Evolutionary conservation across 2,797 vertebrate genomes (phyloP).

Genomic region (Knipowitschia caucasica): DNA sequence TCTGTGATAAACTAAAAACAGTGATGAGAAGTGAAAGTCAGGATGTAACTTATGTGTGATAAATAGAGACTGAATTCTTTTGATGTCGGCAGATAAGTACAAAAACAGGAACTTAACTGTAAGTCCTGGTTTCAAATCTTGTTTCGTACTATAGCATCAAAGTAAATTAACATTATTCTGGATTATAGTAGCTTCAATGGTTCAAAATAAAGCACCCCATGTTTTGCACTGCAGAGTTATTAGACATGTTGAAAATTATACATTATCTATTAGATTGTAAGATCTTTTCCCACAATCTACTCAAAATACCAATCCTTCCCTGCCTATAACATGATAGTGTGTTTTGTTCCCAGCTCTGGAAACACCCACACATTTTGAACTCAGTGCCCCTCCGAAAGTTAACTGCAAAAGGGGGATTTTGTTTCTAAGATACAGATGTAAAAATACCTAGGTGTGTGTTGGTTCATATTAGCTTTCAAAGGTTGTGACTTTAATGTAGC

Average conservation of each 20-base stretch:
- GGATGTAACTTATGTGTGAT: slow-evolving; percentile 37
- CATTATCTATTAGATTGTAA: not conserved
- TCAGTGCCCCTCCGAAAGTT: not conserved
- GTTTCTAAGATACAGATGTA: not conserved
- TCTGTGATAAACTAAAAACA: slow-evolving; percentile 23
- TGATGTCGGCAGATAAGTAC: slow-evolving; percentile 18
- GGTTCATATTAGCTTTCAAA: not conserved
- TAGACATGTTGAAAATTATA: not conserved
- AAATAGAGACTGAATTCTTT: slow-evolving; percentile 31
- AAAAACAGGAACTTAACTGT: slow-evolving; percentile 38
- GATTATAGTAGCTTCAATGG: not conserved
- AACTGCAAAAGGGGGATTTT: not conserved
- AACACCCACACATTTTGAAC: slow-evolving; percentile 10
- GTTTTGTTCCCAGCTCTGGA: slow-evolving; percentile 4
- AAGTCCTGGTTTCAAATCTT: slow-evolving; percentile 26
- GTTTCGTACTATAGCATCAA: slow-evolving; percentile 21
- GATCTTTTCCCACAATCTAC: not conserved
- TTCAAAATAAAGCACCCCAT: not conserved
- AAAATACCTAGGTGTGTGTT: not conserved
- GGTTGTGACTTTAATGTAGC: not conserved
- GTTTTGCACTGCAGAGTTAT: not conserved
- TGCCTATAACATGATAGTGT: slow-evolving; percentile 6
- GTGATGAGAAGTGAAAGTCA: slow-evolving; percentile 36
- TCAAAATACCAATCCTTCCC: slow-evolving; percentile 5
- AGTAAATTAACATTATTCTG: not conserved